Evolutionary conservation across 2,888 invertebrate species (phyloP), one percentile per base, ranked within the genome.

Genomic region (Pasiphila rectangulata): DNA sequence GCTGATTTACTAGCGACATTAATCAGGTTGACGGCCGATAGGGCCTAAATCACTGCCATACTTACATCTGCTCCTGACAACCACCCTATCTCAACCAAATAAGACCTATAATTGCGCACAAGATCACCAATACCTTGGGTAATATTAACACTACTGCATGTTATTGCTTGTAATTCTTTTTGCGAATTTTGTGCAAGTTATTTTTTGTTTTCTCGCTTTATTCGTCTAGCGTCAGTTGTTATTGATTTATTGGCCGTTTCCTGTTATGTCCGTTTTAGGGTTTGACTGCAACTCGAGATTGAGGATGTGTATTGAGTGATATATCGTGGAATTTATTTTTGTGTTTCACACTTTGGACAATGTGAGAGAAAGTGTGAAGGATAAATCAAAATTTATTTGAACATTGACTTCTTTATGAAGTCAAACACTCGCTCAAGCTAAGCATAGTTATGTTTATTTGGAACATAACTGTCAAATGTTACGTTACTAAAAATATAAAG

Each of bases 1-100:
- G 80, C 81, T 88, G 88, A 88, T 88, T 87, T 88, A 88, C 86
- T 84, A 81, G 82, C 83, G 75, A 79, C 87, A 88, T 88, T 87
- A 86, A 88, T 88, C 88, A 88, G 87, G 79, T 80, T 82, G 86
- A 85, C 88, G 85, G 84, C 80, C 86, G 87, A 88, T 88, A 85
- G 86, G 86, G 87, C 83, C 86, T 83, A 86, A 84, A 83, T 85
- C 81, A 83, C 80, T 77, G 73, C 76, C 79, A 75, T 64, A 63
- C 66, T 69, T 70, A 71, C 63, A 63, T 63, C 59, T 75, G 68
- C 79, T 46, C 54, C 54, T 66, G 63, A 59, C 65, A 56, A 53
- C 58, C 56, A 66, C 80, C 67, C 61, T 83, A 75, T 54, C 37
- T 23, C 54, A 49, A 51, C 40, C 21, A 1, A 29, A 47, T 65